These are phyloP conservation scores for Drosophila jambulina DNA, from an alignment of 1,140 invertebrate species.

Conservation along the genomic window DNA sequence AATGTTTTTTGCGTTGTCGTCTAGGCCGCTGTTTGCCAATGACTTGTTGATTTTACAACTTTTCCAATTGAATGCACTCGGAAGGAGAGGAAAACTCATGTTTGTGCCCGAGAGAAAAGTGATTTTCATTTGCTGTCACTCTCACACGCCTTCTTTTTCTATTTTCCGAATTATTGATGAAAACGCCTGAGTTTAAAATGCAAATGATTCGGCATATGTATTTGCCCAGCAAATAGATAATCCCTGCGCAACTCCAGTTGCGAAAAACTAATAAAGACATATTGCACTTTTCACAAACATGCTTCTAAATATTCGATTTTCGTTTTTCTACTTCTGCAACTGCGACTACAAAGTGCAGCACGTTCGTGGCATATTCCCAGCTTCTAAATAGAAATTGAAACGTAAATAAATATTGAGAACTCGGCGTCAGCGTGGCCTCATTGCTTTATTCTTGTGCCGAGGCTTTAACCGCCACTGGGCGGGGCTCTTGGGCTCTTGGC, in stretches of 20 bases:
- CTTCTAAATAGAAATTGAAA: conserved; percentile 46
- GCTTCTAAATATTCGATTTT: conserved; percentile 39
- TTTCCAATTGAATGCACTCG: conserved; percentile 71
- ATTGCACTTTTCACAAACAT: conserved; percentile 53
- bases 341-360: conserved; percentile 49
- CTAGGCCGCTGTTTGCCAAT: conserved; percentile 70
- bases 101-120: conserved; percentile 36
- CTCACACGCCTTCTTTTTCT: not conserved
- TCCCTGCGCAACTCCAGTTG: conserved; percentile 15
- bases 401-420: conserved; percentile 75
- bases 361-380: conserved; percentile 48
- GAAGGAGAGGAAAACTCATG: conserved; percentile 28
- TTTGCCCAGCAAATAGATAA: conserved; percentile 26
- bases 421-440: conserved; percentile 41
- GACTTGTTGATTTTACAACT: conserved; percentile 83
- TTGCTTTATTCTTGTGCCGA: conserved; percentile 35
- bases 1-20: conserved; percentile 56
- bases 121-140: conserved; percentile 43
- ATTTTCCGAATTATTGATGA: conserved; percentile 62
- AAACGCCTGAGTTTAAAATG: conserved; percentile 36
- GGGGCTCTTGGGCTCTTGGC: conserved; percentile 6
- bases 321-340: not conserved
- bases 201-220: conserved; percentile 25
- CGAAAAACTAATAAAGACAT: conserved; percentile 45
- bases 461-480: conserved; percentile 51